A percentile compares a stretch with the other conserved stretches of the same genome.
Evolutionary conservation across 1,140 invertebrate species (phyloP).

Genomic region (Bombus consobrinus): DNA sequence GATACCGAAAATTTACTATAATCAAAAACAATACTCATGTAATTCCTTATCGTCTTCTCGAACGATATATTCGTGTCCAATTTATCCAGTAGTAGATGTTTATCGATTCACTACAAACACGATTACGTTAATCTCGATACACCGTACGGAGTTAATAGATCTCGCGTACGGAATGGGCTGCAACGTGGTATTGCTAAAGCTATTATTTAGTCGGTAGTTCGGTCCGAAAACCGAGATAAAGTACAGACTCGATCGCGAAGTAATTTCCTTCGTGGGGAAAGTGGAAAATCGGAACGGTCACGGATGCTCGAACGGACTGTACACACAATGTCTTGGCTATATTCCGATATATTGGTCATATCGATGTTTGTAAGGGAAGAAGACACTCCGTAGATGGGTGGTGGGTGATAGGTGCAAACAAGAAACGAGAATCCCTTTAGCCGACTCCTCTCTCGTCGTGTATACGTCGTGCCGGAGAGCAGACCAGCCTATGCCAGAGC

Average conservation of each 20-base stretch:
- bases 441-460: conserved; percentile 12
- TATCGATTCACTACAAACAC: conserved; percentile 22
- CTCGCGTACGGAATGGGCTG: conserved; percentile 6
- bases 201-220: conserved; percentile 38
- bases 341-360: conserved; percentile 77
- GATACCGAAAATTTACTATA: neutral
- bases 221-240: neutral
- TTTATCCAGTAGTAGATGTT: conserved; percentile 16
- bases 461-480: conserved; percentile 53
- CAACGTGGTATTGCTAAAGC: neutral
- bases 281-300: conserved; percentile 21
- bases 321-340: conserved; percentile 68
- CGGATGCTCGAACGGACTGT: conserved; percentile 50
- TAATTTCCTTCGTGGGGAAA: conserved; percentile 35
- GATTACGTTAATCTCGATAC: conserved; percentile 17
- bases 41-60: neutral
- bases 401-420: conserved; percentile 76
- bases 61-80: neutral
- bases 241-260: neutral
- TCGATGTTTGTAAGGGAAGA: conserved; percentile 72
- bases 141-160: conserved; percentile 15
- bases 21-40: too few relatives aligned
- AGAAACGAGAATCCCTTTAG: conserved; percentile 76
- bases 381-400: conserved; percentile 37
- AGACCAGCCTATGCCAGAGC: conserved; percentile 54